phyloP scores from a whole-genome alignment of 2,113 vertebrate species.

The Gila orcuttii region DNA sequence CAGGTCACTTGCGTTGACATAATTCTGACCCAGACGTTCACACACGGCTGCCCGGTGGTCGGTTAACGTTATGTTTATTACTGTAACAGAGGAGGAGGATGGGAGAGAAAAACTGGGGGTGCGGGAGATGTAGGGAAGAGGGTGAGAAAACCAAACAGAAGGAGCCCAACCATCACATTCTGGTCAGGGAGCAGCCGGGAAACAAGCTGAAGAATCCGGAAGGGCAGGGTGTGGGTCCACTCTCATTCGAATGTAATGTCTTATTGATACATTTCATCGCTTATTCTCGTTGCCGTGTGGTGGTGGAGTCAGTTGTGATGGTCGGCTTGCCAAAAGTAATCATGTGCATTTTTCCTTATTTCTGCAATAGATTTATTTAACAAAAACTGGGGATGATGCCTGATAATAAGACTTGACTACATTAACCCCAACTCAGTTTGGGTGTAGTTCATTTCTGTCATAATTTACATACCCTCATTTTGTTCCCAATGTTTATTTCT shows the following conservation, averaged over 20 bases:
- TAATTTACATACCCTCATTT: neutral
- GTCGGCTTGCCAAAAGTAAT: conserved; percentile 51
- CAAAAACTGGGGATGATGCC: neutral
- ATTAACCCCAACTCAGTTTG: neutral
- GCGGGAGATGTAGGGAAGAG: conserved; percentile 15
- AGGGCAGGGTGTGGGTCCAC: conserved; percentile 29
- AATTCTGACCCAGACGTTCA: neutral
- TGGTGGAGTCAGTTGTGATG: conserved; percentile 12
- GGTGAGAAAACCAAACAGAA: conserved; percentile 59
- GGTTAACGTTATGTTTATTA: conserved; percentile 32
- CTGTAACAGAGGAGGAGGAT: conserved; percentile 5
- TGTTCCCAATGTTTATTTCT: neutral
- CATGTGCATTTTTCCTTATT: neutral
- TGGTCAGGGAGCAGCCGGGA: conserved; percentile 35
- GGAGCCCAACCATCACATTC: conserved; percentile 61
- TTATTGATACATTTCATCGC: conserved; percentile 46
- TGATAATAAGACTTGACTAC: neutral
- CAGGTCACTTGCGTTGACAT: neutral
- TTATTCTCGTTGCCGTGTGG: conserved; percentile 15
- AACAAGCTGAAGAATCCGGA: conserved; percentile 35
- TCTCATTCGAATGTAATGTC: conserved; percentile 33
- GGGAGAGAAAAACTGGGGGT: conserved; percentile 1
- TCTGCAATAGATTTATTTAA: neutral
- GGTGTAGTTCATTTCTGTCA: neutral
- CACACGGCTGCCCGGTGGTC: neutral